Evolutionary conservation across 2,888 invertebrate genomes (phyloP).

Genomic region (Diloba caeruleocephala): DNA sequence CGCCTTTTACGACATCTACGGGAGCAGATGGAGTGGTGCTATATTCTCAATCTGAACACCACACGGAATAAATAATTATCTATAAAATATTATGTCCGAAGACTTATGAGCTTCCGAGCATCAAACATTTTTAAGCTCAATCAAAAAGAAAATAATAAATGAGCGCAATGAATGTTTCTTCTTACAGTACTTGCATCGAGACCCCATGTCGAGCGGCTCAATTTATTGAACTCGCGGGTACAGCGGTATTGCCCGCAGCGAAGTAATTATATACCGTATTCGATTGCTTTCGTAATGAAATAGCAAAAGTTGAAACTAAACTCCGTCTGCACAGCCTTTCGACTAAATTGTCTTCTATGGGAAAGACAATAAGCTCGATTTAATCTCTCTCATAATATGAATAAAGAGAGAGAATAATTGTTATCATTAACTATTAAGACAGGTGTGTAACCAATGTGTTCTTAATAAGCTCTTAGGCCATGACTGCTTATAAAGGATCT

Average conservation of each 20-base stretch:
- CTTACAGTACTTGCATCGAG: slow-evolving; percentile 19
- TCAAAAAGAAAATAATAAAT: slow-evolving; percentile 4
- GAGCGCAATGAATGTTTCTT: slow-evolving; percentile 28
- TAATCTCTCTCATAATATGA: too few relatives aligned
- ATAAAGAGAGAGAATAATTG: too few relatives aligned
- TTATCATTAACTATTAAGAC: too few relatives aligned
- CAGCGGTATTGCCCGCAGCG: slow-evolving; percentile 32
- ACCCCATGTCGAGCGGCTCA: slow-evolving; percentile 44
- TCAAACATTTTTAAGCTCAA: slow-evolving; percentile 7
- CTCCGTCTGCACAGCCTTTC: slow-evolving; percentile 1
- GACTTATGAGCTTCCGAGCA: slow-evolving; percentile 8
- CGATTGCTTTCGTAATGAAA: slow-evolving; percentile 36
- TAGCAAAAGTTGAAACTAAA: slow-evolving; percentile 18
- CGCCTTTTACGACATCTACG: too few relatives aligned
- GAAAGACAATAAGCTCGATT: too few relatives aligned
- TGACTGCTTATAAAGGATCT: too few relatives aligned
- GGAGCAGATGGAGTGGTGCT: too few relatives aligned
- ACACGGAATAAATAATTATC: too few relatives aligned
- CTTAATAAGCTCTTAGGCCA: too few relatives aligned
- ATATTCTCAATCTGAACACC: too few relatives aligned
- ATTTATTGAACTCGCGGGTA: slow-evolving; percentile 39
- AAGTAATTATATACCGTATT: slow-evolving; percentile 39
- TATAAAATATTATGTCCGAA: not conserved
- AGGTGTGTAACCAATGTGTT: too few relatives aligned
- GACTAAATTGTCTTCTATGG: slow-evolving; percentile 14